Base-by-base conservation (phyloP, 2,113 vertebrate genomes). In the Donacobius atricapilla region DNA sequence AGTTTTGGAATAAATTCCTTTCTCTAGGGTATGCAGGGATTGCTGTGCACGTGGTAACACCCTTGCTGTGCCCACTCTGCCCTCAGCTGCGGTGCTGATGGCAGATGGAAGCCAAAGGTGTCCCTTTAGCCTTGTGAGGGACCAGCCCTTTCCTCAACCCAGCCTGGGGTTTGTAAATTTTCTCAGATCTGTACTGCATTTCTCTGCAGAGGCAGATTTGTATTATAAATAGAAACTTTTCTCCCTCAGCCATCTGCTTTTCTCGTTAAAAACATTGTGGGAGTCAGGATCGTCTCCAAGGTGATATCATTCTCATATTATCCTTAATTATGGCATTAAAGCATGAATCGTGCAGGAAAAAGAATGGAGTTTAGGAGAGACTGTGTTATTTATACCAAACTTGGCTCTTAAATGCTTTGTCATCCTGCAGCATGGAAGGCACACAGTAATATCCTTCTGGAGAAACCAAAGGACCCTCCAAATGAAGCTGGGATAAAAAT, bases 401-500 rank as follows among this genome's bases (percentile, higher is more conserved):
- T 66, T 61, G 30, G 24, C 58, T 73, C 58, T 37, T 42, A 13
- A 80, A 21, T 90, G 78, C 91, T 84, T 87, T 72, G 87, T 95
- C 87, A 94, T 87, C 65, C 91, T 95, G 93, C 88, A 86, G 44
- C 30, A n/a, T 58, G 7, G 7, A 51, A 93, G 42, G 58, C n/a
- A 53, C 50, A 18, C 42, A 31, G 68, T 25, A 21, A 81, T 19
- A 77, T 42, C 60, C 58, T 90, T 35, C 64, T 63, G 56, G 68
- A 64, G 69, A 54, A 63, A 90, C 81, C 79, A 90, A 88, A 92
- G 68, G 54, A 66, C 50, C 71, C 64, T 93, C 68, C 44, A 61
- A 23, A 73, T 4, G 64, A 73, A 92, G 82, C 76, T 91, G 47
- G 39, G 85, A 70, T 93, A 91, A 96, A 95, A 96, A 90, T 24